Evolutionary conservation across 1,140 invertebrate genomes (phyloP).

Genomic region (Acromyrmex heyeri): DNA sequence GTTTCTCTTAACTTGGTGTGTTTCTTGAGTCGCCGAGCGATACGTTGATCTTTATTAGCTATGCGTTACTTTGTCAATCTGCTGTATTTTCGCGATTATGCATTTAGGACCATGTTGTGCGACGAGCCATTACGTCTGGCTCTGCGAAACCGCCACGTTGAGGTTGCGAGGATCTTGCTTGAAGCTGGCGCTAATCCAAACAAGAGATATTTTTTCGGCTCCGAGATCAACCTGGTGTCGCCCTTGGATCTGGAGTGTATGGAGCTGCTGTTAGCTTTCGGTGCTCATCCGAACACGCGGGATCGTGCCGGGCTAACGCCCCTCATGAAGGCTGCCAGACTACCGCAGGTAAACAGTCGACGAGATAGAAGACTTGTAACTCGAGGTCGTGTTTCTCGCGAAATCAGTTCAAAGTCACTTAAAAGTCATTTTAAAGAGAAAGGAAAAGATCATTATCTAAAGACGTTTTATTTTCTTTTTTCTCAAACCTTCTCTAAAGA

Average conservation of each 20-base stretch:
- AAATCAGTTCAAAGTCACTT: not conserved
- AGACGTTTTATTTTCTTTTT: not conserved
- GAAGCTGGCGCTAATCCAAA: constrained; percentile 92
- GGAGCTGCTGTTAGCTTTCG: constrained; percentile 93
- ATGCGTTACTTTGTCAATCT: not conserved
- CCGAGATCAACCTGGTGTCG: constrained; percentile 95
- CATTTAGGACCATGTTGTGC: constrained; percentile 89
- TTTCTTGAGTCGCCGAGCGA: not conserved
- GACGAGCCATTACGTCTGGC: constrained; percentile 94
- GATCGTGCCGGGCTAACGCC: constrained; percentile 94
- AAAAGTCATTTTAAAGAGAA: not conserved
- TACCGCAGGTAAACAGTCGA: constrained; percentile 89
- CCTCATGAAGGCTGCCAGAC: constrained; percentile 94
- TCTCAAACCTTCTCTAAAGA: not conserved
- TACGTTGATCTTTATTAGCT: not conserved
- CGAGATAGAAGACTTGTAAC: not conserved
- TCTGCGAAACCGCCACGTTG: constrained; percentile 94
- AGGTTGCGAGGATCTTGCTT: constrained; percentile 90
- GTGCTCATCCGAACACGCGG: constrained; percentile 94
- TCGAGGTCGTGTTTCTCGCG: not conserved
- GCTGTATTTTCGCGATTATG: not conserved
- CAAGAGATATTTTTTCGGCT: constrained; percentile 95
- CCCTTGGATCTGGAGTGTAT: constrained; percentile 92
- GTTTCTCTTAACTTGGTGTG: too few relatives aligned
- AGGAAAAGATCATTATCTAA: not conserved